Evolutionary conservation across 2,888 invertebrate species (phyloP).

Genomic region (Watsonalla cultraria): DNA sequence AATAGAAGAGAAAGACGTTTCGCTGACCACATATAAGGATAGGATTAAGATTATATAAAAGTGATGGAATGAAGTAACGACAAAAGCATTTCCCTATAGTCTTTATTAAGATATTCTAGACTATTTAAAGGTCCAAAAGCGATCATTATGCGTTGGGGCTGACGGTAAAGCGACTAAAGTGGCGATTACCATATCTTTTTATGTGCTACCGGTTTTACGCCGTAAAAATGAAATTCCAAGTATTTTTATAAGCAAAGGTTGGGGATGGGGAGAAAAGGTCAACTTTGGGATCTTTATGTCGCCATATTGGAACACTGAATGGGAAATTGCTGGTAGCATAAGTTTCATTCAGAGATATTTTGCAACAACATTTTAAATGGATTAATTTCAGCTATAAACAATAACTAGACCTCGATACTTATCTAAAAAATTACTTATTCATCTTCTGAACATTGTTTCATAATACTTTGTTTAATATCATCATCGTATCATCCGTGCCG

Average conservation of each 20-base stretch:
- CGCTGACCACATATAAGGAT: too few species aligned
- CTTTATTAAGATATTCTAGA: too few species aligned
- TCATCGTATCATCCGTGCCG: too few species aligned
- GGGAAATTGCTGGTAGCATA: conserved; percentile 7
- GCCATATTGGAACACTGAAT: conserved; percentile 1
- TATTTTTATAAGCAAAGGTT: neutral
- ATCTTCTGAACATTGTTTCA: too few species aligned
- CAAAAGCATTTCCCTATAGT: too few species aligned
- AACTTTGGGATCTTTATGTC: neutral
- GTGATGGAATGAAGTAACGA: too few species aligned
- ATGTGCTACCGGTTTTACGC: neutral
- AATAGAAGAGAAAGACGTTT: too few species aligned
- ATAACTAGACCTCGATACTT: too few species aligned
- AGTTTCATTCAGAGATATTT: conserved; percentile 1
- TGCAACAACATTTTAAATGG: neutral
- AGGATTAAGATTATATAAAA: too few species aligned
- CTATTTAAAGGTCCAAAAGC: neutral
- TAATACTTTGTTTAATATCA: too few species aligned
- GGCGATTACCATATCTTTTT: neutral
- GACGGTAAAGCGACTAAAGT: neutral
- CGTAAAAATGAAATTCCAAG: neutral
- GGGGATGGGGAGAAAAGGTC: conserved; percentile 1
- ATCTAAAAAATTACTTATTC: too few species aligned
- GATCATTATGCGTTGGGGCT: neutral
- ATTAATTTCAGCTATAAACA: too few species aligned